Percentiles rank a stretch among this genome's conserved stretches.
phyloP scores from a whole-genome alignment of 2,113 vertebrate species.

The Mionectes macconnelli region DNA sequence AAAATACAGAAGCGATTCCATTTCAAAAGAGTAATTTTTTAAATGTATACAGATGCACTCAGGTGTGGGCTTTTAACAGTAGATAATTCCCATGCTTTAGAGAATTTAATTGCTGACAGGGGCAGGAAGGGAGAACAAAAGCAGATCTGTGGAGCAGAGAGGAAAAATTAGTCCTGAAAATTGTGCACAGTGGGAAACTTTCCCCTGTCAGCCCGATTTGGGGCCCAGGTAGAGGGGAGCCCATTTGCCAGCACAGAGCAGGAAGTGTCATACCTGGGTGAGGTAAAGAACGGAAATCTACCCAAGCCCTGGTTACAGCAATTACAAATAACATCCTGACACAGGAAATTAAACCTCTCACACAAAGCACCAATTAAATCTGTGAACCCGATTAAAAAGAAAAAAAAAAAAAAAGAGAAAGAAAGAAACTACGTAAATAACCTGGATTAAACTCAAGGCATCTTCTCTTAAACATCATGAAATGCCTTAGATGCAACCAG shows the following conservation, averaged over 20 bases:
- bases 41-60: neutral
- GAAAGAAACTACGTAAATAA: neutral
- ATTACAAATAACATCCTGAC: constrained; percentile 23
- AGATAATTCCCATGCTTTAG: neutral
- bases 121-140: neutral
- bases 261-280: constrained; percentile 25
- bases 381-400: neutral
- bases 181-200: constrained; percentile 34
- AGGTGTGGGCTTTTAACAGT: neutral
- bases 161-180: constrained; percentile 41
- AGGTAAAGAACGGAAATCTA: neutral
- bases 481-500: neutral
- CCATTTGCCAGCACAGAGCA: neutral
- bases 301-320: neutral
- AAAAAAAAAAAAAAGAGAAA: neutral
- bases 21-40: neutral
- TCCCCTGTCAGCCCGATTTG: neutral
- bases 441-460: neutral
- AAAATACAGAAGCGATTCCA: neutral
- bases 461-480: neutral
- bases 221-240: neutral
- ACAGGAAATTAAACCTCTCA: constrained; percentile 47
- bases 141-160: neutral
- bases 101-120: constrained; percentile 4
- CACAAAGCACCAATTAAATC: neutral